Base-by-base conservation (phyloP, 1,140 invertebrate species). In the Scaptodrosophila lebanonensis region DNA sequence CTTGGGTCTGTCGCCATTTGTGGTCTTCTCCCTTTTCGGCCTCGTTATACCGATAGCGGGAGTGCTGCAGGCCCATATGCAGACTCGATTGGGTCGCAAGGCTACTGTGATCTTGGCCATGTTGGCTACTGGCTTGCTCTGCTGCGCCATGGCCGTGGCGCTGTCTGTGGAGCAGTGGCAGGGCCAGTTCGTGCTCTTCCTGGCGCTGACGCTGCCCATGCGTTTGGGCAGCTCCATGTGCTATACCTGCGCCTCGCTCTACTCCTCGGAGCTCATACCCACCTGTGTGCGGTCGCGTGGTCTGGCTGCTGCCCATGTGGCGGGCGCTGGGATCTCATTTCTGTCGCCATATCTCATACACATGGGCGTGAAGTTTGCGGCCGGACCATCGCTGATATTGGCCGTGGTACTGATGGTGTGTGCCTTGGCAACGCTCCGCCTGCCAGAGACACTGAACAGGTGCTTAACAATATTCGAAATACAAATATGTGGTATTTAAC, bases 361-460 rank as follows among this genome's bases (percentile, higher is more conserved):
- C 11, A 13, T 77, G 56, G 75, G 75, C 33, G 62, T 39, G 9
- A 68, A 49, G 8, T 13, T 79, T 20, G 52, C 65, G 1, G 73
- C 73, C 0, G 75, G 54, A 6, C 75, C 73, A 3, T 66, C 73
- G 2, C 40, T 77, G 6, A 73, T 77, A 15, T 30, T 77, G 25
- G 42, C 75, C 0, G 15, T 33, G n/a, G 9, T 77, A 2, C 56
- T 77, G 1, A 38, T 77, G 7, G 12, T 39, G 0, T 75, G 60
- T 2, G 44, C 73, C 3, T 9, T 48, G 6, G 57, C 47, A 13
- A 61, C 68, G 2, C 42, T 77, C 0, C 17, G 73, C 43, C 39
- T 77, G 44, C 73, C 73, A 45, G 73, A 77, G 43, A 77, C 73
- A 8, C 73, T 82, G n/a, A 77, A 77, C 36, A 72, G 68, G 75